phyloP scores from a whole-genome alignment of 2,888 invertebrate genomes.

The Andrena marginata region DNA sequence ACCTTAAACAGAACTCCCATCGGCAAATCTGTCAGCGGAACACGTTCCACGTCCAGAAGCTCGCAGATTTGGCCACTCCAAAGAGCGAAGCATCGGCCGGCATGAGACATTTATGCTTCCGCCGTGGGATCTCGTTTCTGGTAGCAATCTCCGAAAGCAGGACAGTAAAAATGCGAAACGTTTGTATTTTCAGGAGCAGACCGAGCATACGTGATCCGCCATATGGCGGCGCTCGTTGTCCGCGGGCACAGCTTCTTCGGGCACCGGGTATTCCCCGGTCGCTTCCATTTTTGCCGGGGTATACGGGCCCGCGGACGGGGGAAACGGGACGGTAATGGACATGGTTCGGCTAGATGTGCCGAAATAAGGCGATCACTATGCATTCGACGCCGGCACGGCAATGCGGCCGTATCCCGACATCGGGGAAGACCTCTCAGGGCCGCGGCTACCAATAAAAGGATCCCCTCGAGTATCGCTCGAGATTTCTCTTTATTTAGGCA shows the following conservation, averaged over 20 bases:
- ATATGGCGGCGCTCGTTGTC: slow-evolving; percentile 42
- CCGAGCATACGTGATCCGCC: slow-evolving; percentile 34
- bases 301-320: neutral
- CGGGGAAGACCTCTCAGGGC: slow-evolving; percentile 29
- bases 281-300: slow-evolving; percentile 37
- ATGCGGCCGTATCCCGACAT: slow-evolving; percentile 44
- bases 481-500: slow-evolving; percentile 76
- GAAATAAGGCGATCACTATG: slow-evolving; percentile 80
- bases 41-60: neutral
- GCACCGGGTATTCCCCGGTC: slow-evolving; percentile 16
- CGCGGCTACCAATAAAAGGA: slow-evolving; percentile 66
- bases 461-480: slow-evolving; percentile 38
- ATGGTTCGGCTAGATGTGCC: slow-evolving; percentile 41
- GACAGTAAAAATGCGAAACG: slow-evolving; percentile 21
- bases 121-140: neutral
- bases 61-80: neutral
- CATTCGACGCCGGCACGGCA: slow-evolving; percentile 70
- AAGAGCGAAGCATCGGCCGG: neutral
- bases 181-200: slow-evolving; percentile 36
- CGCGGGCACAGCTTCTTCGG: slow-evolving; percentile 18
- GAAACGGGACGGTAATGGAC: slow-evolving; percentile 52
- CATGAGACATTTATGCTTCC: neutral
- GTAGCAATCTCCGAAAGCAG: slow-evolving; percentile 32
- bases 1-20: neutral
- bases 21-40: neutral